Conservation (phyloP, 2,113 vertebrate genomes). For the Amphiprion ocellaris region DNA sequence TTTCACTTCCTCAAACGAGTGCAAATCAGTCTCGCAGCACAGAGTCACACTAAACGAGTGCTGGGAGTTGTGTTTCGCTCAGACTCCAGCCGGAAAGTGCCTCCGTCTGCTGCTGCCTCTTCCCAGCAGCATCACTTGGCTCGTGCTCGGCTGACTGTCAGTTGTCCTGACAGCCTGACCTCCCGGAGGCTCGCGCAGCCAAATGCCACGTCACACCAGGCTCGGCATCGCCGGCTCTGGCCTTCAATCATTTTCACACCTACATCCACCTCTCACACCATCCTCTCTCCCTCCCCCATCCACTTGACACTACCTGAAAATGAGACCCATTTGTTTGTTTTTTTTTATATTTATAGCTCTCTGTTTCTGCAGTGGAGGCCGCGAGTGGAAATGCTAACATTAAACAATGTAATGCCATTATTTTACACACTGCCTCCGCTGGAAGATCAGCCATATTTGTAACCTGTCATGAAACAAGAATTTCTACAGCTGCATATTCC, state of each 20-base stretch:
- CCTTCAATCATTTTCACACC: conserved; percentile 64
- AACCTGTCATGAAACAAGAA: conserved; percentile 7
- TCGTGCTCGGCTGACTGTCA: conserved; percentile 57
- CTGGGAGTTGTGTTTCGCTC: conserved; percentile 1
- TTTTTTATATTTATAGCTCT: conserved; percentile 31
- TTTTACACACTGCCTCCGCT: conserved; percentile 8
- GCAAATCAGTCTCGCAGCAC: not conserved
- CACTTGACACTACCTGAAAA: conserved; percentile 52
- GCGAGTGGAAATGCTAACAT: conserved; percentile 16
- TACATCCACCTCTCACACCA: conserved; percentile 8
- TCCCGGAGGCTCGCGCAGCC: conserved; percentile 46
- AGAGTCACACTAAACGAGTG: conserved; percentile 12
- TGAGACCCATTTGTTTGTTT: conserved; percentile 49
- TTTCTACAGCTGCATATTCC: conserved; percentile 9
- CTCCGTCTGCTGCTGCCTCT: conserved; percentile 52
- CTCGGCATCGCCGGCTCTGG: conserved; percentile 15
- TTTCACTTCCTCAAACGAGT: conserved; percentile 9
- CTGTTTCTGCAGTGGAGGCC: conserved; percentile 7
- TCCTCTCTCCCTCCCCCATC: not conserved
- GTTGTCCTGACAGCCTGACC: conserved; percentile 71
- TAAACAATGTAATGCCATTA: conserved; percentile 21
- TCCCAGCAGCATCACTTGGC: conserved; percentile 55
- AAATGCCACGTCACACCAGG: conserved; percentile 60
- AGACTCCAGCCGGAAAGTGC: conserved; percentile 6
- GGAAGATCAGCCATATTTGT: conserved; percentile 31